Conservation (phyloP, 1,140 invertebrate genomes). For the Lepidurus couesii region DNA sequence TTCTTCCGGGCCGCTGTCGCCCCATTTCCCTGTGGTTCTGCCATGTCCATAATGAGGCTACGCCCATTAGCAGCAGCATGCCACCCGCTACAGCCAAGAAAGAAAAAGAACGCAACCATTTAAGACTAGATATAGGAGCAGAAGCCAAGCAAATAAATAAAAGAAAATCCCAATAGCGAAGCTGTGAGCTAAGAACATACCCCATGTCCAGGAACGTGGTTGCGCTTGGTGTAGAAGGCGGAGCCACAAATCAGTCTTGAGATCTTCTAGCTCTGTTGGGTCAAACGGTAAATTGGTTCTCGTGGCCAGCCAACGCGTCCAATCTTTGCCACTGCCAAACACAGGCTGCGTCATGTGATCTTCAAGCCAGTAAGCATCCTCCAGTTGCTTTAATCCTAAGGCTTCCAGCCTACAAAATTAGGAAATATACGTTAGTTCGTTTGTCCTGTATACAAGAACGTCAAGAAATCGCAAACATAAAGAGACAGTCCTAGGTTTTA, state of each 20-base stretch:
- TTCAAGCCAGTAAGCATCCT: constrained; percentile 83
- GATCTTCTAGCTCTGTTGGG: constrained; percentile 63
- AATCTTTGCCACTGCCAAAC: constrained; percentile 61
- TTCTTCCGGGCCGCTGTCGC: constrained; percentile 13
- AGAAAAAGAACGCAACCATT: constrained; percentile 15
- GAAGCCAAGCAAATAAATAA: background rate
- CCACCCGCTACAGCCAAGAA: background rate
- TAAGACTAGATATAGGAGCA: constrained; percentile 13
- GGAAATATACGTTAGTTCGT: background rate
- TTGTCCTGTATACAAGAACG: constrained; percentile 20
- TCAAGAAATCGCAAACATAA: constrained; percentile 14
- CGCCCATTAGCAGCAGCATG: background rate
- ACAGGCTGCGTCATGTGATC: constrained; percentile 64
- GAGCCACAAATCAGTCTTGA: constrained; percentile 79
- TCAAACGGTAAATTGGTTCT: constrained; percentile 70
- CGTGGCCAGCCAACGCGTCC: constrained; percentile 67
- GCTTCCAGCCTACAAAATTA: constrained; percentile 58
- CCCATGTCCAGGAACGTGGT: constrained; percentile 67
- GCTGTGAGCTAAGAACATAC: background rate
- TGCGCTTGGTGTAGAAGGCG: constrained; percentile 80
- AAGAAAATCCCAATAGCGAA: background rate
- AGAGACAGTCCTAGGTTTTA: constrained; percentile 41
- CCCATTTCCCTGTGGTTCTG: background rate
- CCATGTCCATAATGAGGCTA: background rate
- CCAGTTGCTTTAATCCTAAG: constrained; percentile 70